Evolutionary conservation across 1,140 invertebrate species (phyloP).

Genomic region (Myzus persicae): DNA sequence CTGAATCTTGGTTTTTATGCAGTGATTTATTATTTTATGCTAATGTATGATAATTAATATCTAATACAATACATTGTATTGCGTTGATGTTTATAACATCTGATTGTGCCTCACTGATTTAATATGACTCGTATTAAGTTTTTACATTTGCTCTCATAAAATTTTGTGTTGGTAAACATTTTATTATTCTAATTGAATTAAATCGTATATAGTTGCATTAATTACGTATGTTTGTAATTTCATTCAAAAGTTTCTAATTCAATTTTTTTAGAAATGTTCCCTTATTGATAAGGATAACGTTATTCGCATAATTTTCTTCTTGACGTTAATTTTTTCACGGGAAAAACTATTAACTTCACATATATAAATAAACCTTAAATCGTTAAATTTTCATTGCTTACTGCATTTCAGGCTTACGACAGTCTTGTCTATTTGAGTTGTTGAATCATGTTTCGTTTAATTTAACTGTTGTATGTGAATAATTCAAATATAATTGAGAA

Average conservation of each 20-base stretch:
- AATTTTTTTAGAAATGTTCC: no score
- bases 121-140: background rate
- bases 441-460: background rate
- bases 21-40: background rate
- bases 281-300: no score
- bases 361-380: background rate
- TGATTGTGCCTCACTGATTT: no score
- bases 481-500: no score
- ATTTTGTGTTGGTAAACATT: background rate
- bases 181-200: background rate
- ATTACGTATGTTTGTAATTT: background rate
- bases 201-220: background rate
- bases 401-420: background rate
- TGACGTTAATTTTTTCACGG: background rate
- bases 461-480: background rate
- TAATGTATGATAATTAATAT: background rate
- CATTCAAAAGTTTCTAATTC: no score
- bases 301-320: background rate
- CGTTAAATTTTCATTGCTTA: background rate
- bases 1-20: background rate
- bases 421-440: background rate
- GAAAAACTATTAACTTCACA: background rate
- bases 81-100: no score
- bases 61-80: background rate
- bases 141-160: background rate